Evolutionary conservation across 1,140 invertebrate species (phyloP), one percentile per base, ranked within the genome.

Genomic region (Lordiphosa mommai): DNA sequence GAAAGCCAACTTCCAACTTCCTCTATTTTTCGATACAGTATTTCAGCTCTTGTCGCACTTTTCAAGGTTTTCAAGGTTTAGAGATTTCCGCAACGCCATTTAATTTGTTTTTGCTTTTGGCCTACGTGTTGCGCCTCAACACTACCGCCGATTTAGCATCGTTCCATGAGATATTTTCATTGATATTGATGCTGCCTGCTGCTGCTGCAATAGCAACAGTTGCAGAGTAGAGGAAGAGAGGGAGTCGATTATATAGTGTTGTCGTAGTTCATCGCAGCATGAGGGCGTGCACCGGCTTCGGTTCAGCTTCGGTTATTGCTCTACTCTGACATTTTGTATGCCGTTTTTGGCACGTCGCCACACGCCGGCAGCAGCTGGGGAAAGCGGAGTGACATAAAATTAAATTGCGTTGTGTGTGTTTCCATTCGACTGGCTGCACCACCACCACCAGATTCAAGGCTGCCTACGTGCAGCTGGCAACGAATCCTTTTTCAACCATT

Each of bases 31-130:
- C n/a, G n/a, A n/a, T n/a, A n/a, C n/a, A n/a, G n/a, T n/a, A 29
- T 10, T 48, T 69, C 12, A 38, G 30, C 12, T 30, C 29, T 51
- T 56, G 53, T 58, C 57, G 63, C 55, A 32, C 34, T 68, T 56
- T 32, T 57, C 76, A 76, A 82, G 76, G 76, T 61, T 23, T 23
- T 65, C 6, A 32, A 57, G 30, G 47, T 60, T 41, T 52, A 46
- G 47, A 76, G 71, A 82, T 84, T 76, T 82, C 76, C 76, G 76
- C 76, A 76, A 72, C 77, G 76, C 67, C 66, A 76, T 84, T 82
- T 59, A 68, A 57, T 43, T 53, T 63, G 40, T 64, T 43, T 60
- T 57, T 16, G 29, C 16, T 53, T 68, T 80, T 80, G 65, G 74
- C 58, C 77, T 82, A 82, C 77, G 76, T 82, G 76, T 76, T 84